A percentile compares a stretch with the other conserved stretches of the same genome.
Evolutionary conservation across 1,140 invertebrate genomes (phyloP).

Genomic region (Brachionus koreanus): DNA sequence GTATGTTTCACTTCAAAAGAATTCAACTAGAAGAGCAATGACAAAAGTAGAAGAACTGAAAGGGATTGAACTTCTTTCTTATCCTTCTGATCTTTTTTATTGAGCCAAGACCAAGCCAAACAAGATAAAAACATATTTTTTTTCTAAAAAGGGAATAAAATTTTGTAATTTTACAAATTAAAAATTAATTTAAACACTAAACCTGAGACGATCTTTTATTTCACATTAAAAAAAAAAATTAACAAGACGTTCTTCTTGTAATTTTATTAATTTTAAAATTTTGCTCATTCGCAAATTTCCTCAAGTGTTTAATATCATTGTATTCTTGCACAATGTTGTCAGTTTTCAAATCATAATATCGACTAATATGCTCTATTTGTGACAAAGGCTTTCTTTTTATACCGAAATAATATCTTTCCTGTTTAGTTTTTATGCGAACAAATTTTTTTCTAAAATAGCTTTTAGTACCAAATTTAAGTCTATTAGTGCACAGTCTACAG

Average conservation of each 20-base stretch:
- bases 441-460: not conserved
- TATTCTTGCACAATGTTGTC: not conserved
- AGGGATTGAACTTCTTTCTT: too few relatives aligned
- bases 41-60: too few relatives aligned
- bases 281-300: conserved; percentile 11
- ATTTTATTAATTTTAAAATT: not conserved
- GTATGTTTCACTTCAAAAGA: too few relatives aligned
- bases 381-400: not conserved
- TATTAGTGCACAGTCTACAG: not conserved
- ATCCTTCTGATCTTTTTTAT: too few relatives aligned
- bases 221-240: not conserved
- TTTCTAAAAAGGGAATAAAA: too few relatives aligned
- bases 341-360: not conserved
- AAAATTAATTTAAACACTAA: not conserved
- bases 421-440: not conserved
- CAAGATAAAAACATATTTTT: too few relatives aligned
- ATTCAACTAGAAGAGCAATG: too few relatives aligned
- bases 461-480: not conserved
- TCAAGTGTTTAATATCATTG: not conserved
- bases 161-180: too few relatives aligned
- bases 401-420: not conserved
- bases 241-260: not conserved
- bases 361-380: not conserved
- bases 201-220: not conserved
- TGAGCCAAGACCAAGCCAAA: too few relatives aligned